Evolutionary conservation across 1,140 invertebrate species (phyloP), one percentile per base, ranked within the genome.

Genomic region (Camponotus floridanus): DNA sequence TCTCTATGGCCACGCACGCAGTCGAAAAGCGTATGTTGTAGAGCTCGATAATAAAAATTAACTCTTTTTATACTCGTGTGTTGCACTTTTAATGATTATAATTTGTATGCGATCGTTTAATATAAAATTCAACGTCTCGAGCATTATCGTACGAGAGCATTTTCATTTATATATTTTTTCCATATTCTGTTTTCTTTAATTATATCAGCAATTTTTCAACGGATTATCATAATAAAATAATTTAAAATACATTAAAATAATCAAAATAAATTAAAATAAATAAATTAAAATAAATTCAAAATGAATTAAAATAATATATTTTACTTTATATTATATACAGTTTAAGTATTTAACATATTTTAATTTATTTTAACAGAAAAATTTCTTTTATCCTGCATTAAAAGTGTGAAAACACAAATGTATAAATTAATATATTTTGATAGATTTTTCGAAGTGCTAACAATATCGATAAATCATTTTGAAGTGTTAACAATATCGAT

Each of bases 31-130:
- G 39, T 86, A 88, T 93, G 91, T 93, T 93, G 91, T 93, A 79
- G 93, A 93, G 90, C 88, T 90, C 92, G 87, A 91, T 91, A 93
- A 94, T 93, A 94, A 94, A 94, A 91, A 92, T 89, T 87, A 92
- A 92, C 88, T 91, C 86, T 92, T 91, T 91, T 90, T 85, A 45
- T 68, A 57, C 7, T 15, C 2, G 33, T 62, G 36, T 74, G 48
- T 85, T 51, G n/a, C 26, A 55, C 18, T 18, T 45, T 57, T 76
- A 73, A 42, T 31, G 18, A 9, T 67, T 51, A 26, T n/a, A 59
- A 51, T 9, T 51, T 51, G 15, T 6, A 6, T 9, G 3, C 5
- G 0, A 15, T 11, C 13, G 3, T 48, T 62, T 62, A 33, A 57
- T 36, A 57, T 13, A 33, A 78, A 57, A 36, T 33, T 18, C 6